Conservation (phyloP, 2,113 vertebrate species). For the Elephas maximus region DNA sequence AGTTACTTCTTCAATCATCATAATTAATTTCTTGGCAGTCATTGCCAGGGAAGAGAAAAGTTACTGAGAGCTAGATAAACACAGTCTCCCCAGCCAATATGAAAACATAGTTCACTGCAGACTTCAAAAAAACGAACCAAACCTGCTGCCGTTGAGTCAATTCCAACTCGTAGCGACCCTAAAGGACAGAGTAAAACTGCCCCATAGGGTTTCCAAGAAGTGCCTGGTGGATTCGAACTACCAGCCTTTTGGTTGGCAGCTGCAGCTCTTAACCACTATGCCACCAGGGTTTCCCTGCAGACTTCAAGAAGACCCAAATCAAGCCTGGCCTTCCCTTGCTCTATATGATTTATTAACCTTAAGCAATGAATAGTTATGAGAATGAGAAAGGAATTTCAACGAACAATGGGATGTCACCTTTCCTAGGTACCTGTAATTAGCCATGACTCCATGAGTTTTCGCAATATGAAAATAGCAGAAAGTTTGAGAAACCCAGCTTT, state of each 20-base stretch:
- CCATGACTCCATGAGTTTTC: slow-evolving; percentile 57
- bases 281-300: slow-evolving; percentile 13
- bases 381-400: slow-evolving; percentile 60
- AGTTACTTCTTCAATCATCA: not conserved
- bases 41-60: slow-evolving; percentile 65
- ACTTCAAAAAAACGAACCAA: slow-evolving; percentile 40
- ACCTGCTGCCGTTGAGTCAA: no score
- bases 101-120: slow-evolving; percentile 40
- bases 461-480: slow-evolving; percentile 46
- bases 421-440: slow-evolving; percentile 64
- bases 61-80: slow-evolving; percentile 62
- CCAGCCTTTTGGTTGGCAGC: no score
- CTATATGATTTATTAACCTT: slow-evolving; percentile 73
- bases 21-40: slow-evolving; percentile 81
- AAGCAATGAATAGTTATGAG: slow-evolving; percentile 74
- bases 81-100: slow-evolving; percentile 33
- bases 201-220: no score
- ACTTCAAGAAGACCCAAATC: slow-evolving; percentile 67
- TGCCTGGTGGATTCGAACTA: no score
- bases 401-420: slow-evolving; percentile 71
- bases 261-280: no score
- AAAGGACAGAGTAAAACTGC: no score
- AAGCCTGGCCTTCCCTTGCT: slow-evolving; percentile 35
- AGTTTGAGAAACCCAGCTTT: slow-evolving; percentile 72
- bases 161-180: no score